Base-by-base conservation (phyloP, 2,113 vertebrate genomes). In the Mirounga angustirostris region DNA sequence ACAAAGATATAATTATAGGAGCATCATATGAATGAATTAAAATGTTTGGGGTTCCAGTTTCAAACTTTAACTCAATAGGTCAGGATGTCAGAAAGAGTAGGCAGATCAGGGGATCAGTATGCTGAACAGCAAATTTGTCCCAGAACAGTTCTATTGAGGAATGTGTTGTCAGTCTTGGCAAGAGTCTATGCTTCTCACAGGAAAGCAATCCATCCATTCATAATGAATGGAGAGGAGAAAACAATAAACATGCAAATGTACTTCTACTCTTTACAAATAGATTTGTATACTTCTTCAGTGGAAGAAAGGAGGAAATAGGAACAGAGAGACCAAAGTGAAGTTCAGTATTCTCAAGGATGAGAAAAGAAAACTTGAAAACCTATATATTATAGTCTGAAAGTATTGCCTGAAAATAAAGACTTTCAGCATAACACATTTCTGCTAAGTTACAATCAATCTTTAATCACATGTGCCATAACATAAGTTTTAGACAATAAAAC, bases 211-310 rank as follows among this genome's bases (percentile, higher is more conserved):
- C 91, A 86, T 30, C 89, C 40, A 97, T 88, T 96, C 95, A 81
- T 95, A 98, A 98, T 96, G 83, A 98, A 96, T 46, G 59, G 63
- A 94, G 46, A 89, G 59, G 92, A 97, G 54, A 91, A 94, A 58
- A 92, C 80, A 98, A 98, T 98, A 98, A 98, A 98, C 87, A 98
- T 98, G 97, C 94, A 98, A 98, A 98, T 98, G 82, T 74, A 67
- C 69, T 91, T 73, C 80, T 54, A 84, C 90, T 89, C 33, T 95
- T 96, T 98, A 97, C 54, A 97, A 97, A 98, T 84, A 69, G 46
- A 56, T 97, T 98, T 96, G 69, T 97, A 97, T 98, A 97, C 33
- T 40, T 97, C 52, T 97, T 97, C 95, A 97, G 91, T 71, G 94
- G 50, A 97, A 84, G 33, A 97, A 92, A 85, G 81, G 65, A 98